Conservation (phyloP, 2,888 invertebrate genomes). For the Lasioglossum lativentre region DNA sequence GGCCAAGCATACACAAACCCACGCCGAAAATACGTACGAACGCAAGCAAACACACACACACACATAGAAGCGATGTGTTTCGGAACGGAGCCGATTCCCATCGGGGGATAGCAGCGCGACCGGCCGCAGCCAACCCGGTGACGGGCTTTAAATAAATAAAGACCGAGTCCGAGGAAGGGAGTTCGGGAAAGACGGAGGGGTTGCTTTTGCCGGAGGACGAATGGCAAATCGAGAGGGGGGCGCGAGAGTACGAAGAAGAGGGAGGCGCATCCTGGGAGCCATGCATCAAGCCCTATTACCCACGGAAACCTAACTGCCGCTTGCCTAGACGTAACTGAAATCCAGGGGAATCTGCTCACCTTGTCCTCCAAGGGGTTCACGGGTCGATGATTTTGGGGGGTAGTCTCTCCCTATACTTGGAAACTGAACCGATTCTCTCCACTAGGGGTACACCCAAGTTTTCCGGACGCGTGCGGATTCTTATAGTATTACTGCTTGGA, state of each 20-base stretch:
- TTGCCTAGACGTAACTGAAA: conserved; percentile 78
- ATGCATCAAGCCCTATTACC: conserved; percentile 82
- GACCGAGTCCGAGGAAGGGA: conserved; percentile 61
- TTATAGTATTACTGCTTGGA: neutral
- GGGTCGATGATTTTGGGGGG: conserved; percentile 20
- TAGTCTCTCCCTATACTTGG: neutral
- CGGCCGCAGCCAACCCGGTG: conserved; percentile 54
- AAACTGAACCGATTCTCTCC: neutral
- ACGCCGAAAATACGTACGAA: neutral
- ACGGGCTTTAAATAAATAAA: conserved; percentile 78
- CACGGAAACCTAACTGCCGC: conserved; percentile 77
- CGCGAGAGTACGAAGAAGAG: conserved; percentile 58
- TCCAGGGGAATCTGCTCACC: conserved; percentile 68
- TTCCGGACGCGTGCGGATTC: neutral
- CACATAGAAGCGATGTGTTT: neutral
- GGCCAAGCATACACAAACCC: neutral
- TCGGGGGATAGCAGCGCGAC: conserved; percentile 52
- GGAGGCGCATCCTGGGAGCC: conserved; percentile 75
- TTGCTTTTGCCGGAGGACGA: conserved; percentile 44
- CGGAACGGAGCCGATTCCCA: conserved; percentile 46
- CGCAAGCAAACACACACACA: neutral
- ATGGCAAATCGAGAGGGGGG: conserved; percentile 65
- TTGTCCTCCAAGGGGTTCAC: neutral
- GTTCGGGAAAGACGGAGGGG: conserved; percentile 31
- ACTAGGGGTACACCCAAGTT: neutral